These are phyloP conservation scores for Thymallus thymallus DNA, from an alignment of 2,113 vertebrate genomes.

Conservation along the genomic window DNA sequence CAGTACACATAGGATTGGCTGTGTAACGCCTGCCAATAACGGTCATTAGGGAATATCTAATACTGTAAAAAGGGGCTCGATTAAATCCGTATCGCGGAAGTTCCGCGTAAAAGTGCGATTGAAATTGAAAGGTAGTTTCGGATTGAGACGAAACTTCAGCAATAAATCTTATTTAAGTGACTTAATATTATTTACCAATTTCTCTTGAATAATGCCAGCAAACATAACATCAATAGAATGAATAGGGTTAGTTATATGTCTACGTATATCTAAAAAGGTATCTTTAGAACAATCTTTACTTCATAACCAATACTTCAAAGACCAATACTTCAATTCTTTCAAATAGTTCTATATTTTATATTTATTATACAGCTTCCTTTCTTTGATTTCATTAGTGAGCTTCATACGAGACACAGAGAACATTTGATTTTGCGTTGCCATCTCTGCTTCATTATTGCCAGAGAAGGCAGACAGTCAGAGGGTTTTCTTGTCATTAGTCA, in stretches of 20 bases:
- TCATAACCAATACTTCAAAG: conserved; percentile 33
- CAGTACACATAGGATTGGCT: too few relatives aligned
- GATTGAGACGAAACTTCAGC: too few relatives aligned
- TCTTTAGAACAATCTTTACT: conserved; percentile 65
- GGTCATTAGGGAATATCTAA: too few relatives aligned
- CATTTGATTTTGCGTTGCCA: conserved; percentile 69
- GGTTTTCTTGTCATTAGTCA: conserved; percentile 67
- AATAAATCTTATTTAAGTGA: neutral
- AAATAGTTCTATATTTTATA: conserved; percentile 69
- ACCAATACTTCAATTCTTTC: conserved; percentile 60
- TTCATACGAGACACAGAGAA: conserved; percentile 65
- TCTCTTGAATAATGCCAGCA: too few relatives aligned
- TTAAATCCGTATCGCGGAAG: too few relatives aligned
- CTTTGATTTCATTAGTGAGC: conserved; percentile 75
- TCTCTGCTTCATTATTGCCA: conserved; percentile 67
- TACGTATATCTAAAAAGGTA: conserved; percentile 34
- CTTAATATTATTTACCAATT: too few relatives aligned
- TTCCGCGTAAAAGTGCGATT: too few relatives aligned
- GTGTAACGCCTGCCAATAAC: too few relatives aligned
- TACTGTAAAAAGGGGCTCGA: too few relatives aligned
- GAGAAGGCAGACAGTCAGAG: conserved; percentile 66
- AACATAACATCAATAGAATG: too few relatives aligned
- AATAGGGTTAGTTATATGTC: too few relatives aligned
- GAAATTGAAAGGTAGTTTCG: too few relatives aligned
- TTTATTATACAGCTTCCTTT: conserved; percentile 70